A percentile compares a stretch with the other conserved stretches of the same genome.
These are phyloP conservation scores for Archips xylosteana DNA, from an alignment of 2,888 invertebrate species.

Conservation along the genomic window DNA sequence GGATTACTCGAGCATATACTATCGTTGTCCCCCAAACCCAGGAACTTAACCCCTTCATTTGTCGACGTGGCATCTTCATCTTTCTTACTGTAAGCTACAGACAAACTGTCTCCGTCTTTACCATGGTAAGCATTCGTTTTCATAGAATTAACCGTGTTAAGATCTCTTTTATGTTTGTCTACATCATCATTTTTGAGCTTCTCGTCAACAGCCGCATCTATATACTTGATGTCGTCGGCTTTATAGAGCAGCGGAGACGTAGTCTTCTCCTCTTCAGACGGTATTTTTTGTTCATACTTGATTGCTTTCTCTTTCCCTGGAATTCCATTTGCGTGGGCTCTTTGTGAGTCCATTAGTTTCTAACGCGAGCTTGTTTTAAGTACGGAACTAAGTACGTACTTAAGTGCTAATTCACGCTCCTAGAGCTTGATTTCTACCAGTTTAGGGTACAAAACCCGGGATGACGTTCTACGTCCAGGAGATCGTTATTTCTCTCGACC, in stretches of 20 bases:
- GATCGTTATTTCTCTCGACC: constrained; percentile 76
- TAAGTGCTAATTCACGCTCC: constrained; percentile 60
- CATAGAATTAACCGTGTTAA: constrained; percentile 73
- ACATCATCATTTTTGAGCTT: constrained; percentile 59
- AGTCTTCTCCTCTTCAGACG: constrained; percentile 82
- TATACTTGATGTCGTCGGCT: constrained; percentile 69
- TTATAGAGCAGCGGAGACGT: constrained; percentile 75
- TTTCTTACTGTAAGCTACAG: constrained; percentile 67
- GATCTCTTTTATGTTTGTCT: constrained; percentile 66
- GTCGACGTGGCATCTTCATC: constrained; percentile 74
- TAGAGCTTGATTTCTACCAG: constrained; percentile 63
- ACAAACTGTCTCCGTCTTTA: constrained; percentile 59
- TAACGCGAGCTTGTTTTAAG: constrained; percentile 61
- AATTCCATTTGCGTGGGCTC: constrained; percentile 77
- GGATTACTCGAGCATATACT: constrained; percentile 77
- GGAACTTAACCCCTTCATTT: constrained; percentile 82
- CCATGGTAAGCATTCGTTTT: constrained; percentile 64
- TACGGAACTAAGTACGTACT: constrained; percentile 63
- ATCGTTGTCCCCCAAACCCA: constrained; percentile 81
- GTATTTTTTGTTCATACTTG: constrained; percentile 74
- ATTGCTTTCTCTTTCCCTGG: constrained; percentile 74
- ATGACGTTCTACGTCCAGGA: constrained; percentile 71
- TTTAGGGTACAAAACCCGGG: constrained; percentile 67
- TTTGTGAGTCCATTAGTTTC: constrained; percentile 80
- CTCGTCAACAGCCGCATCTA: constrained; percentile 69